Conservation (phyloP, 2,113 vertebrate species). For the Connochaetes taurinus region DNA sequence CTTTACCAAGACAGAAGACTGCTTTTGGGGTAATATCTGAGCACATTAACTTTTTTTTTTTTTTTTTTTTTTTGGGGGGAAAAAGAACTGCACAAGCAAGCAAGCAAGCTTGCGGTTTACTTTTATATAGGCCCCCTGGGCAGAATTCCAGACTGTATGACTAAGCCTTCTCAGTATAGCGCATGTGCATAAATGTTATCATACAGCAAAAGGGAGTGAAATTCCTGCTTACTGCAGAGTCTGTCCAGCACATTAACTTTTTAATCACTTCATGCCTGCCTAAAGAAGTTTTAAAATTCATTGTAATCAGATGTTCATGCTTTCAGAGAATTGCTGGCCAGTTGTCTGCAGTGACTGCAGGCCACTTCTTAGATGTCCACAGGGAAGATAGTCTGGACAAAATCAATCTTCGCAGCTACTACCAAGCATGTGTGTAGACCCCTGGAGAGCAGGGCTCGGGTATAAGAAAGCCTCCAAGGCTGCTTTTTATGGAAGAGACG, state of each 20-base stretch:
- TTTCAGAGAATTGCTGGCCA: background rate
- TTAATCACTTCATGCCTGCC: background rate
- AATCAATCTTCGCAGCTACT: background rate
- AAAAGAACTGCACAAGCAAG: too few relatives aligned
- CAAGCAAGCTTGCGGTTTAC: too few relatives aligned
- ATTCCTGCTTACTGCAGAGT: too few relatives aligned
- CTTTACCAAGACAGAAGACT: background rate
- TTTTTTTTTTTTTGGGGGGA: too few relatives aligned
- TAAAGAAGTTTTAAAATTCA: background rate
- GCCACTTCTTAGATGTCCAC: accelerated
- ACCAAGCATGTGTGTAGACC: background rate
- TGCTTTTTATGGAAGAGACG: background rate
- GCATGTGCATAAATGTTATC: too few relatives aligned
- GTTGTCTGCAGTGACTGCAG: background rate
- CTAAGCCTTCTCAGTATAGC: too few relatives aligned
- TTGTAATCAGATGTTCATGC: background rate
- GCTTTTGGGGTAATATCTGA: background rate
- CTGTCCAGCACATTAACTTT: constrained; percentile 10
- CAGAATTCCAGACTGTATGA: too few relatives aligned
- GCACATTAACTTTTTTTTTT: constrained; percentile 7
- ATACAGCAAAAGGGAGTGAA: too few relatives aligned
- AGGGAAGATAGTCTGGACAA: background rate
- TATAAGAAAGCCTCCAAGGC: background rate
- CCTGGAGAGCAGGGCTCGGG: background rate
- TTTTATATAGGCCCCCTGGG: too few relatives aligned